Evolutionary conservation across 2,113 vertebrate genomes (phyloP), one percentile per base, ranked within the genome.

Genomic region (Leptosomus discolor): DNA sequence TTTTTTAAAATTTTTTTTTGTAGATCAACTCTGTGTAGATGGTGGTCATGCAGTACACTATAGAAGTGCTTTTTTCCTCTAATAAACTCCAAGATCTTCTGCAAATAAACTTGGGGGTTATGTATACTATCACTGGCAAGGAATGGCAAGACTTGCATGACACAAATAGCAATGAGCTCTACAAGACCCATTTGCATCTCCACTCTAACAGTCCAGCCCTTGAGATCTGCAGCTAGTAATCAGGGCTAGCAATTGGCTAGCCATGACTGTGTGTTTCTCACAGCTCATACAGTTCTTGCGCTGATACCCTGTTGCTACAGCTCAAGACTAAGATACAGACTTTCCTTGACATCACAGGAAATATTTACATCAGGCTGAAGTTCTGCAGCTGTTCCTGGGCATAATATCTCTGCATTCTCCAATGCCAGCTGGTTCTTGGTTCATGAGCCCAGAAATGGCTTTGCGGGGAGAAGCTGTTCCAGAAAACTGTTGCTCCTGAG

Each of bases 201-300:
- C 3, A 2, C 8, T 56, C 16, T 26, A 26, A 16, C 26, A 68
- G 32, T 53, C n/a, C 57, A 71, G 3, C 5, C 11, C 1, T 5
- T 29, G 69, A 68, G 27, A 71, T 27, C 2, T 27, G 43, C 9
- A 53, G 27, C 18, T 80, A 15, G 6, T 30, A 51, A 67, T 17
- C 24, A 64, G 12, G 21, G 8, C 69, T 57, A 70, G 15, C 51
- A 78, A 5, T 4, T 61, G 27, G 18, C 4, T 57, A 48, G 15
- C 23, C 34, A 51, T 30, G 53, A 29, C n/a, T 75, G 5, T 51
- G 51, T 27, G 8, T 36, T 85, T 71, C 60, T 71, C 20, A 36
- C 15, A 53, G 27, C 39, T 86, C 50, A 3, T 17, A 15, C 9
- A 27, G 8, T 45, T 50, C 41, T 90, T 0, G 0, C 24, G 57